Conservation (phyloP, 2,113 vertebrate species). For the Etia nguti region DNA sequence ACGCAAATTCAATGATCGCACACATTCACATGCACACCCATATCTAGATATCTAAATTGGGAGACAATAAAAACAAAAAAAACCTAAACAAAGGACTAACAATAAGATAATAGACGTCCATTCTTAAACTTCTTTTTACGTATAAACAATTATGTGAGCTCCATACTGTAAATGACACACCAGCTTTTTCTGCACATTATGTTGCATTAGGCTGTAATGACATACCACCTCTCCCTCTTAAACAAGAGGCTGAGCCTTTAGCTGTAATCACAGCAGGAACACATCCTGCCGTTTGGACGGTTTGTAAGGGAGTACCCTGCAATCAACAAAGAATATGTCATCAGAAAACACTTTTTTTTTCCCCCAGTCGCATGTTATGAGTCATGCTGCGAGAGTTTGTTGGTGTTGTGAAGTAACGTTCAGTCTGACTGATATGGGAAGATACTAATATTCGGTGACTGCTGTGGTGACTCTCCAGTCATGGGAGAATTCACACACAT, state of each 20-base stretch:
- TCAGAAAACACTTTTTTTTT: not conserved
- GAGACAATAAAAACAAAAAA: not conserved
- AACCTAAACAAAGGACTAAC: not conserved
- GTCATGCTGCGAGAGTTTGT: not conserved
- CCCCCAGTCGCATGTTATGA: not conserved
- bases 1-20: slow-evolving; percentile 6
- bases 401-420: not conserved
- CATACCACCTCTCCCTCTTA: not conserved
- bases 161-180: not conserved
- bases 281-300: slow-evolving; percentile 8
- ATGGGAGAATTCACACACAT: slow-evolving; percentile 5
- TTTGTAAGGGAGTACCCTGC: slow-evolving; percentile 1
- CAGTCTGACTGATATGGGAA: not conserved
- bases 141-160: not conserved
- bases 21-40: not conserved
- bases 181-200: not conserved
- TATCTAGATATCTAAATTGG: not conserved
- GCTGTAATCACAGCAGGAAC: slow-evolving; percentile 24
- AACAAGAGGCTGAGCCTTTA: slow-evolving; percentile 5
- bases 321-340: slow-evolving; percentile 36
- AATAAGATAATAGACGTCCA: not conserved
- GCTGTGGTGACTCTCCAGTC: not conserved
- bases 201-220: not conserved
- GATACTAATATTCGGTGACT: not conserved
- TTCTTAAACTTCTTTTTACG: not conserved